These are phyloP conservation scores for Daktulosphaira vitifoliae DNA, from an alignment of 1,140 invertebrate genomes.

Conservation along the genomic window DNA sequence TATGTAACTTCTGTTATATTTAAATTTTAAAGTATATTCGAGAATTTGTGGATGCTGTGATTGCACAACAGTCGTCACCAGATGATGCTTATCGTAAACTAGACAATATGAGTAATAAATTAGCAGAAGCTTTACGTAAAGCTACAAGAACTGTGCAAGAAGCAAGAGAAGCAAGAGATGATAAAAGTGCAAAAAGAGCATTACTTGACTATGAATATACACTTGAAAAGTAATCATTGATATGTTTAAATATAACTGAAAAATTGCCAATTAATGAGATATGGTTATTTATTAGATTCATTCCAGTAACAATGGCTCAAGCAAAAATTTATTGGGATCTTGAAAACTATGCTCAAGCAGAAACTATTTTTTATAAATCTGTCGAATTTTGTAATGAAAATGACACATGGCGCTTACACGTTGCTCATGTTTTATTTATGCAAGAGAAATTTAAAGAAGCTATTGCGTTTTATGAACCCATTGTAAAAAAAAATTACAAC, in stretches of 20 bases:
- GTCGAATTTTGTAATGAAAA: constrained; percentile 97
- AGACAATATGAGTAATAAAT: constrained; percentile 85
- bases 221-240: constrained; percentile 77
- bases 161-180: constrained; percentile 75
- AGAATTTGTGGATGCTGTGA: constrained; percentile 86
- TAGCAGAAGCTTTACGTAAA: constrained; percentile 84
- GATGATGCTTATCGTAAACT: constrained; percentile 96
- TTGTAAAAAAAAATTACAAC: constrained; percentile 93
- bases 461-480: constrained; percentile 95
- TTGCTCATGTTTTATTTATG: constrained; percentile 98
- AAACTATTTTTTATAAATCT: constrained; percentile 90
- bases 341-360: constrained; percentile 90
- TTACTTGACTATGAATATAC: constrained; percentile 90
- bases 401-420: constrained; percentile 94
- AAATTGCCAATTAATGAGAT: not conserved
- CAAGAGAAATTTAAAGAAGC: constrained; percentile 98
- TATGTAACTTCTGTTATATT: no score
- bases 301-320: constrained; percentile 96
- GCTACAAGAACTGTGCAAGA: constrained; percentile 89
- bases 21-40: constrained; percentile 72
- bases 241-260: not conserved
- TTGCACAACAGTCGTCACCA: constrained; percentile 93
- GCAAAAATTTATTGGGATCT: constrained; percentile 98
- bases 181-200: constrained; percentile 78
- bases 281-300: no score